Percentiles rank a stretch among this genome's conserved stretches.
Evolutionary conservation across 2,888 invertebrate species (phyloP).

Genomic region (Pachycephus smyrnensis): DNA sequence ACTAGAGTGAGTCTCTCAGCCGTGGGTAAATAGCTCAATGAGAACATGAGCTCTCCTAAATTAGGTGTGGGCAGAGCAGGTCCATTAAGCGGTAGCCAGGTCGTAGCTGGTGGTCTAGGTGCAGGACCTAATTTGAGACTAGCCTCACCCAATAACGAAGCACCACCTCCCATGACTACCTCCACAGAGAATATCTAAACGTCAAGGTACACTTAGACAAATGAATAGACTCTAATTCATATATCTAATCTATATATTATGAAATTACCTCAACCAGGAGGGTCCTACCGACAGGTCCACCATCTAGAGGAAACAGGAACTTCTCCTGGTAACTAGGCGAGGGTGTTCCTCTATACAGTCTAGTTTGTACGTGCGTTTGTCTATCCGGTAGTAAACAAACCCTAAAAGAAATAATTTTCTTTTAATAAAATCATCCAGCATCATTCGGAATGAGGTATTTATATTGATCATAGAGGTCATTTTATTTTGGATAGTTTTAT

Average conservation of each 20-base stretch:
- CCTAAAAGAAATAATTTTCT: slow-evolving; percentile 49
- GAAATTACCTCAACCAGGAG: slow-evolving; percentile 56
- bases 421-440: not conserved
- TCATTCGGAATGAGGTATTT: not conserved
- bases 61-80: slow-evolving; percentile 70
- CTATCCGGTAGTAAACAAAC: slow-evolving; percentile 81
- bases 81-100: slow-evolving; percentile 83
- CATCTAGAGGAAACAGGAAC: slow-evolving; percentile 72
- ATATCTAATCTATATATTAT: not conserved
- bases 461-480: no score
- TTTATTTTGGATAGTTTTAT: not conserved
- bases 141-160: slow-evolving; percentile 56
- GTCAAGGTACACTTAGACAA: not conserved
- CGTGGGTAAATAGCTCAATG: slow-evolving; percentile 84
- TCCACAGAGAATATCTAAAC: slow-evolving; percentile 57
- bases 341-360: slow-evolving; percentile 76
- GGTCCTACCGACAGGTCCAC: slow-evolving; percentile 54
- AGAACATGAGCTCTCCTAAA: slow-evolving; percentile 85
- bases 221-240: not conserved
- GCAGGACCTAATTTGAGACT: slow-evolving; percentile 53
- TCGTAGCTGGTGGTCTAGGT: slow-evolving; percentile 76
- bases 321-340: slow-evolving; percentile 84
- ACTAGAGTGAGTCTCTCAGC: slow-evolving; percentile 84
- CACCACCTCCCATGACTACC: slow-evolving; percentile 43
- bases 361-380: slow-evolving; percentile 76